Evolutionary conservation across 2,797 vertebrate genomes (phyloP).

Genomic region (Manis pentadactyla): DNA sequence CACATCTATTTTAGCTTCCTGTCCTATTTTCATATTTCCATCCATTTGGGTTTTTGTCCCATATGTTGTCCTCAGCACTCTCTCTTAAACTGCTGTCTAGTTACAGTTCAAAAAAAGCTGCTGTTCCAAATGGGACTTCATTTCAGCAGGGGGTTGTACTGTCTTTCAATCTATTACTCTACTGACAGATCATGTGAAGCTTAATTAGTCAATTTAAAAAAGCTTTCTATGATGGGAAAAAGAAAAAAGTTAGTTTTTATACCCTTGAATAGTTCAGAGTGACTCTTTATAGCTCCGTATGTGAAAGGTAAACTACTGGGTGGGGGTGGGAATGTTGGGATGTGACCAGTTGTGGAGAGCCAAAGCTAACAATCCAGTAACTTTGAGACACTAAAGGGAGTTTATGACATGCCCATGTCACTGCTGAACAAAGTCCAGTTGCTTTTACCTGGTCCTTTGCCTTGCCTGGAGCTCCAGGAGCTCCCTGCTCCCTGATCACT

Average conservation of each 20-base stretch:
- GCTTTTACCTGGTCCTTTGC: background rate
- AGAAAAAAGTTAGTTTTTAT: background rate
- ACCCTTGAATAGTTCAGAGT: conserved; percentile 1
- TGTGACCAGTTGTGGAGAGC: background rate
- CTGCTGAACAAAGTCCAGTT: background rate
- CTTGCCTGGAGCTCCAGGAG: background rate
- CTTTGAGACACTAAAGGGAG: background rate
- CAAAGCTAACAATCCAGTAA: background rate
- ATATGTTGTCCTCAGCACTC: conserved; percentile 82
- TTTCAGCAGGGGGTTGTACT: conserved; percentile 63
- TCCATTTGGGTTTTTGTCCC: conserved; percentile 76
- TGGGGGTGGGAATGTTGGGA: background rate
- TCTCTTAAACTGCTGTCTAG: conserved; percentile 74
- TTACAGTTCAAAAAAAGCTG: conserved; percentile 71
- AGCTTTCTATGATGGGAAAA: conserved; percentile 43
- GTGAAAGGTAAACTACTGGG: background rate
- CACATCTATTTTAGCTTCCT: conserved; percentile 81
- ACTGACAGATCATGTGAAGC: conserved; percentile 61
- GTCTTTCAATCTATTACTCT: conserved; percentile 70
- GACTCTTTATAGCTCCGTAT: background rate
- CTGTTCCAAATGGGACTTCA: conserved; percentile 68
- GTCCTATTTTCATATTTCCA: conserved; percentile 81
- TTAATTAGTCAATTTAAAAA: conserved; percentile 68
- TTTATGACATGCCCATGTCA: background rate
- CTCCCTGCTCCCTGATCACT: background rate